Percentiles rank a stretch among this genome's conserved stretches.
phyloP scores from a whole-genome alignment of 2,797 vertebrate genomes.

The Melanotaenia pygmaea region DNA sequence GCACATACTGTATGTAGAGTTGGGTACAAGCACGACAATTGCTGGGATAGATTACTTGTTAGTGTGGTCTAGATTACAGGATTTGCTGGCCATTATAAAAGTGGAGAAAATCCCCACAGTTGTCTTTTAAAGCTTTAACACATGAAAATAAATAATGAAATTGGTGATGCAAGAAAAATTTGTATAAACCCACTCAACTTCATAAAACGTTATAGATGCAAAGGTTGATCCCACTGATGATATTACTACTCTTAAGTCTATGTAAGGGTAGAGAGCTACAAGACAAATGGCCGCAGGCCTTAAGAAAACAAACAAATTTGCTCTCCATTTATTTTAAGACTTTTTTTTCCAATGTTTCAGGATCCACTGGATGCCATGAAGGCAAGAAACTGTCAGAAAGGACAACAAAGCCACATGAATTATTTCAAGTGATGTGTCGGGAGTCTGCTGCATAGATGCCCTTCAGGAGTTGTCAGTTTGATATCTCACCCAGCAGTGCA shows the following conservation, averaged over 20 bases:
- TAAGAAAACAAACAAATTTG: not conserved
- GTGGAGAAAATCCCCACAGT: too few species aligned
- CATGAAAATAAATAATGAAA: not conserved
- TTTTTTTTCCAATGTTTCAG: constrained; percentile 36
- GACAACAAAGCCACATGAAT: constrained; percentile 72
- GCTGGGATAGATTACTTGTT: too few species aligned
- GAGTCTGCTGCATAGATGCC: constrained; percentile 70
- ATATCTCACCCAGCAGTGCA: constrained; percentile 71
- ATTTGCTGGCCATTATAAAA: too few species aligned
- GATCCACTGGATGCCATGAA: constrained; percentile 42
- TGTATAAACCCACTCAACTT: too few species aligned
- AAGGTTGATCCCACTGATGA: too few species aligned
- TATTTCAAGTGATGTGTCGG: constrained; percentile 78
- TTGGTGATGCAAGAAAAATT: too few species aligned
- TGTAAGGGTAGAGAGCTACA: not conserved
- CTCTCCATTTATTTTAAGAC: constrained; percentile 7
- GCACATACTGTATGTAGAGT: too few species aligned
- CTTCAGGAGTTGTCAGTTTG: constrained; percentile 82
- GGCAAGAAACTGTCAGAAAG: constrained; percentile 70
- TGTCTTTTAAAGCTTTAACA: not conserved
- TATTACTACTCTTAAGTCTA: not conserved
- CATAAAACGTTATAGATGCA: too few species aligned
- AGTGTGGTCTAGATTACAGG: too few species aligned
- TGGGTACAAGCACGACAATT: not conserved
- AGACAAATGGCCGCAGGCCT: not conserved